Conservation (phyloP, 2,888 invertebrate genomes). For the Cheilosia urbana region DNA sequence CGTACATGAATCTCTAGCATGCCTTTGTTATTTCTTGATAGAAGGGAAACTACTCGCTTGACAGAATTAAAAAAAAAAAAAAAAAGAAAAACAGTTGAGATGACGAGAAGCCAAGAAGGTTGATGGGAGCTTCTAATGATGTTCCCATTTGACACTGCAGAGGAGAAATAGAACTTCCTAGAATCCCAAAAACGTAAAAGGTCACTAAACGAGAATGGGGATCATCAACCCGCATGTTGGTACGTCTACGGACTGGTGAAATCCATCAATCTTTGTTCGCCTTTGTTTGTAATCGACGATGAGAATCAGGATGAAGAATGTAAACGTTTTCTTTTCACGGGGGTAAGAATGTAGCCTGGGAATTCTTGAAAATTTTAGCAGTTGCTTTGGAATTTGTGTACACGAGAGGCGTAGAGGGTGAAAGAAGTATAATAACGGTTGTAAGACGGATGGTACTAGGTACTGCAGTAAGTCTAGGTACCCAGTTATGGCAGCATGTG, state of each 20-base stretch:
- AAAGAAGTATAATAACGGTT: no score
- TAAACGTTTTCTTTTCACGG: conserved; percentile 10
- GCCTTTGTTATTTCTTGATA: no score
- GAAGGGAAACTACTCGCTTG: not conserved
- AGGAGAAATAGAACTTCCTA: no score
- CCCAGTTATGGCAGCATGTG: no score
- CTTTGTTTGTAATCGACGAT: conserved; percentile 28
- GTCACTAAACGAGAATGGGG: conserved; percentile 17
- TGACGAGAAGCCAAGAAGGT: not conserved
- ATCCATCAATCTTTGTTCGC: conserved; percentile 38
- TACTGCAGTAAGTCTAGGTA: no score
- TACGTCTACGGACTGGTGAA: conserved; percentile 23
- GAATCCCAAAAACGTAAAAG: conserved; percentile 8
- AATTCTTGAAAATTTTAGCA: not conserved
- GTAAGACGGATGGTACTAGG: no score
- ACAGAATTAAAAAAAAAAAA: not conserved
- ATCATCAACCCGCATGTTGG: conserved; percentile 28
- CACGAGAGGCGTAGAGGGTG: no score
- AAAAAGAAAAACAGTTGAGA: not conserved
- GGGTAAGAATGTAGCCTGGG: not conserved
- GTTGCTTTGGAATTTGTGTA: not conserved
- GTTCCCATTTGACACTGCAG: conserved; percentile 1
- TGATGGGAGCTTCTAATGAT: conserved; percentile 31
- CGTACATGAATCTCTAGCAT: not conserved
- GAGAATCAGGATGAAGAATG: not conserved